A percentile compares a stretch with the other conserved stretches of the same genome.
Evolutionary conservation across 2,888 invertebrate genomes (phyloP).

Genomic region (Laspeyria flexula): DNA sequence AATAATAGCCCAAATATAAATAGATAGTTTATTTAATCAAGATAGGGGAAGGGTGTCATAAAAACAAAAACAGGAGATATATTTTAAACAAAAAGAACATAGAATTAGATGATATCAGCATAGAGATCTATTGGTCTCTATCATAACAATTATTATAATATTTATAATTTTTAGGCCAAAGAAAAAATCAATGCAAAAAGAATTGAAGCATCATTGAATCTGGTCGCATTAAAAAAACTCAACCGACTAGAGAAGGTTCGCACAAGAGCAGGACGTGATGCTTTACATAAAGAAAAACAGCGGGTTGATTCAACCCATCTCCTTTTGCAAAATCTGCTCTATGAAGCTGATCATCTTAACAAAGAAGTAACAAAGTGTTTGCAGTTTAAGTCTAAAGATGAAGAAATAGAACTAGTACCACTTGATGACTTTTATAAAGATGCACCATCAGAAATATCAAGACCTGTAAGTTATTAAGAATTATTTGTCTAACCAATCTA

Average conservation of each 20-base stretch:
- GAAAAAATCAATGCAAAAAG: constrained; percentile 89
- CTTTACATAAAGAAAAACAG: constrained; percentile 93
- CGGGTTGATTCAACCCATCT: constrained; percentile 96
- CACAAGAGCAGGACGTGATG: constrained; percentile 93
- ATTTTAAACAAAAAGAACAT: too few species aligned
- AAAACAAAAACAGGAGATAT: too few species aligned
- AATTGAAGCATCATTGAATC: constrained; percentile 90
- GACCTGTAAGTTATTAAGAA: constrained; percentile 83
- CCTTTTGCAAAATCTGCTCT: constrained; percentile 96
- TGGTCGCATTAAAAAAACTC: constrained; percentile 94
- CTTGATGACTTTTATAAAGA: constrained; percentile 93
- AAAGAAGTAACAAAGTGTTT: constrained; percentile 98
- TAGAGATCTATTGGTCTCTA: too few species aligned
- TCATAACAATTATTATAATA: too few species aligned
- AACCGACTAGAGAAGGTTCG: constrained; percentile 96
- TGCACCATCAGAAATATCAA: constrained; percentile 90
- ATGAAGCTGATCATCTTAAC: constrained; percentile 96
- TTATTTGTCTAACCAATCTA: background rate
- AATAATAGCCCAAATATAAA: too few species aligned
- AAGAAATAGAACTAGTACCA: constrained; percentile 95
- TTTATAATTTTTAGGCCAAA: constrained; percentile 76
- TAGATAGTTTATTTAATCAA: too few species aligned
- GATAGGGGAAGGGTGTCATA: too few species aligned
- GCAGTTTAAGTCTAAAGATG: constrained; percentile 98
- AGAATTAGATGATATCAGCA: too few species aligned